Evolutionary conservation across 2,113 vertebrate species (phyloP), one percentile per base, ranked within the genome.

Genomic region (Pomatorhinus ruficollis): DNA sequence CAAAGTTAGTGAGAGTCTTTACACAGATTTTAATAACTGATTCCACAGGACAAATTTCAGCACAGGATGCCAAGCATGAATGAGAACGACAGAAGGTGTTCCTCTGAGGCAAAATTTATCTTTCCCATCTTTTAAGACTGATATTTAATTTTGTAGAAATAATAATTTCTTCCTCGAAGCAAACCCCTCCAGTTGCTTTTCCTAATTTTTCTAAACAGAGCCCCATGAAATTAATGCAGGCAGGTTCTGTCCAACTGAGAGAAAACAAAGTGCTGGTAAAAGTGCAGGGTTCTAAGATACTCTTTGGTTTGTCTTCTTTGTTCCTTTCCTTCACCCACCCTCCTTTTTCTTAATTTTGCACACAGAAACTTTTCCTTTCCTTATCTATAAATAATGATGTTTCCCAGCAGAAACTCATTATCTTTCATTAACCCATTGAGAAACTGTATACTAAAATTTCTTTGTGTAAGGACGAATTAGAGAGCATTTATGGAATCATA

Each of bases 1-100:
- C 54, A 88, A 90, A 92, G 63, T 79, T 86, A 92, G 93, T 86
- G 82, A 92, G 50, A 93, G 84, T 44, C 24, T 91, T 91, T 28
- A 64, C 61, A 77, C 17, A 83, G 79, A 94, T 53, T 94, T 91
- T 86, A 96, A 94, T 94, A 69, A 65, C 57, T 39, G 74, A 94
- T 93, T 92, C 75, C 66, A 74, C 4, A 2, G 49, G 53, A 88
- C 28, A 93, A 72, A 88, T 94, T 94, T 95, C 79, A 85, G 82
- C 45, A 61, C 37, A 64, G 53, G n/a, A 88, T 90, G 82, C 68
- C 94, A 92, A 72, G 63, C 37, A 31, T 45, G 37, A 80, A 70
- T 42, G 74, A 88, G 28, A 69, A 37, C 60, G 71, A 92, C 75
- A 83, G 71, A 74, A 90, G 52, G 40, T 9, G 3, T 77, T 85